These are phyloP conservation scores for Masnerella sp. DNA, from an alignment of 2,888 invertebrate genomes.

Conservation along the genomic window DNA sequence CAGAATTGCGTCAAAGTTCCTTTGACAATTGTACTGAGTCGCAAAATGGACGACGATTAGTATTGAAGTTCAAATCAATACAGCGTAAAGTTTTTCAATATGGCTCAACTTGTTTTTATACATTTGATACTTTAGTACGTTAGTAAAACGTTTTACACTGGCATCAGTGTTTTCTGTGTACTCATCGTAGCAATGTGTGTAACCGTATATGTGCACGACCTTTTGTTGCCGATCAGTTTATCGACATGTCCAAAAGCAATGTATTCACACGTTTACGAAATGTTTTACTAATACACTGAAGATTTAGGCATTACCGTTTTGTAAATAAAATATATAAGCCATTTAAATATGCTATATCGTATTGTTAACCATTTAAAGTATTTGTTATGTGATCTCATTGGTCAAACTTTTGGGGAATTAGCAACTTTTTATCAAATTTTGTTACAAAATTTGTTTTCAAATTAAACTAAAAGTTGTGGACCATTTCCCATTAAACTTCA, in stretches of 20 bases:
- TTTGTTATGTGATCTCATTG: conserved; percentile 13
- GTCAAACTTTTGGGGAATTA: no score
- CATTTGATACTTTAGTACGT: conserved; percentile 50
- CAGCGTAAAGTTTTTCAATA: conserved; percentile 18
- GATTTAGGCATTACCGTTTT: conserved; percentile 12
- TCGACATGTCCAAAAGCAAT: no score
- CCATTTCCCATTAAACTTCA: no score
- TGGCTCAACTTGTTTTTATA: conserved; percentile 51
- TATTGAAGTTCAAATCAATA: conserved; percentile 27
- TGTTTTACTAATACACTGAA: conserved; percentile 41
- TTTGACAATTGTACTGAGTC: conserved; percentile 46
- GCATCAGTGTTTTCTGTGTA: conserved; percentile 3
- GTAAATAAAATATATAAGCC: conserved; percentile 15
- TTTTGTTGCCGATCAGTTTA: no score
- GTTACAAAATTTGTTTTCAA: no score
- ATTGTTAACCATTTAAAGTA: conserved; percentile 23
- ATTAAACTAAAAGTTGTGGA: no score
- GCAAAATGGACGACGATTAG: conserved; percentile 24
- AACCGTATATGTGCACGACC: no score
- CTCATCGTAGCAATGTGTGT: not conserved
- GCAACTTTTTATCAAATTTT: no score
- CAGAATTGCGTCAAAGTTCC: conserved; percentile 26
- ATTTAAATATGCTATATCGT: conserved; percentile 3
- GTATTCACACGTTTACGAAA: conserved; percentile 2
- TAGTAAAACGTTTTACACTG: conserved; percentile 40